phyloP scores from a whole-genome alignment of 2,797 vertebrate genomes.

The Aulostomus chinensis region DNA sequence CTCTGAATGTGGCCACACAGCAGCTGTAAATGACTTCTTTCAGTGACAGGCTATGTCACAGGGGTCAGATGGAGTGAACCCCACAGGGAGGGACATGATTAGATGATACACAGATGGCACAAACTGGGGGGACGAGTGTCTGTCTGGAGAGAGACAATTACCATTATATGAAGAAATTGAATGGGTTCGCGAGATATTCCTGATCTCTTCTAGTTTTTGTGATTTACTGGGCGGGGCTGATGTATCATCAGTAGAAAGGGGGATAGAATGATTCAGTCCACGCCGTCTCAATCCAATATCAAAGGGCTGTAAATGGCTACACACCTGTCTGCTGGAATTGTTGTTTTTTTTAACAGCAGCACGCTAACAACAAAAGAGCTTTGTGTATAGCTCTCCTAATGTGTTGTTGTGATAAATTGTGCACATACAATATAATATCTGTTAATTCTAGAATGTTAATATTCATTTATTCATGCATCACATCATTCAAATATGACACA shows the following conservation, averaged over 20 bases:
- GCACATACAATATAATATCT: too few relatives aligned
- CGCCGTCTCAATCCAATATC: slow-evolving; percentile 10
- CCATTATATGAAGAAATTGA: slow-evolving; percentile 8
- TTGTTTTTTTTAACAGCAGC: slow-evolving; percentile 3
- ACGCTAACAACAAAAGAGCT: neutral
- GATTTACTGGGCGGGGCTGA: too few relatives aligned
- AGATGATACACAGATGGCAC: slow-evolving; percentile 64
- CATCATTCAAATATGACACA: neutral
- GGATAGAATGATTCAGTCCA: too few relatives aligned
- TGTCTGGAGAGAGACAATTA: slow-evolving; percentile 8
- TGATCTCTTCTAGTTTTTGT: neutral
- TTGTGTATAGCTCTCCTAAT: neutral
- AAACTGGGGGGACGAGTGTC: slow-evolving; percentile 14
- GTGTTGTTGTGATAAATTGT: neutral
- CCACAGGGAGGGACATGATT: slow-evolving; percentile 48
- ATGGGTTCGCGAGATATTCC: neutral
- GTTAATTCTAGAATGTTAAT: too few relatives aligned
- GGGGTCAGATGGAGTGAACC: slow-evolving; percentile 53
- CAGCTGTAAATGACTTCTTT: slow-evolving; percentile 52
- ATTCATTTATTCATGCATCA: neutral
- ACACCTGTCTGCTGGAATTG: slow-evolving; percentile 7
- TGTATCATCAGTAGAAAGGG: too few relatives aligned
- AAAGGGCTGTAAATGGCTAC: neutral
- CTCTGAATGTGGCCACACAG: slow-evolving; percentile 8
- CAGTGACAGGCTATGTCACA: slow-evolving; percentile 44